A percentile compares a stretch with the other conserved stretches of the same genome.
Conservation (phyloP, 2,888 invertebrate genomes). For the Masnerella sp. region DNA sequence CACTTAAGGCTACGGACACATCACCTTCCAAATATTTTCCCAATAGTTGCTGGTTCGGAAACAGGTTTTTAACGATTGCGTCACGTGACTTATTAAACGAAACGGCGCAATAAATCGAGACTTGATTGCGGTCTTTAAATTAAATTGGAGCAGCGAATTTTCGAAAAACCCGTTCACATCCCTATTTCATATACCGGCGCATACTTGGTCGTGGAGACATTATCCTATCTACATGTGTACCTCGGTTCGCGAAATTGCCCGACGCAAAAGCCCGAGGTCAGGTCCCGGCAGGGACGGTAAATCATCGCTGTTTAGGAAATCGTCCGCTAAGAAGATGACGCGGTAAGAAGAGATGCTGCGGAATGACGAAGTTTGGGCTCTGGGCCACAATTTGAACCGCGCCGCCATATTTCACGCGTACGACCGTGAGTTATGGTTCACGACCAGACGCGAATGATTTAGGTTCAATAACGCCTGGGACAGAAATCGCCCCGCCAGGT, state of each 20-base stretch:
- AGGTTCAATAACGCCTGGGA: constrained; percentile 76
- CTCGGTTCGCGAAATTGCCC: constrained; percentile 43
- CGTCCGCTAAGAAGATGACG: constrained; percentile 61
- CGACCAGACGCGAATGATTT: constrained; percentile 75
- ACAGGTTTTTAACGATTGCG: too few species aligned
- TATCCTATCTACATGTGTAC: constrained; percentile 41
- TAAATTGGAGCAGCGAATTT: constrained; percentile 31
- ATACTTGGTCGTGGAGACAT: constrained; percentile 38
- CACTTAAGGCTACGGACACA: neutral
- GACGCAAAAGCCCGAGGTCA: constrained; percentile 52
- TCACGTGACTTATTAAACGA: too few species aligned
- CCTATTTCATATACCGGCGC: constrained; percentile 40
- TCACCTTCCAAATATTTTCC: too few species aligned
- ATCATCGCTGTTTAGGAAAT: constrained; percentile 71
- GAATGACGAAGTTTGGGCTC: constrained; percentile 64
- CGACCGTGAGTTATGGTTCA: constrained; percentile 74
- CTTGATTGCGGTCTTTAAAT: too few species aligned
- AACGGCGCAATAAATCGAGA: constrained; percentile 32
- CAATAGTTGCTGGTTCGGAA: neutral
- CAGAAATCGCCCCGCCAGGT: constrained; percentile 69
- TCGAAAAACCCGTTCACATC: constrained; percentile 37
- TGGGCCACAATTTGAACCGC: constrained; percentile 75
- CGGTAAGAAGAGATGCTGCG: constrained; percentile 55
- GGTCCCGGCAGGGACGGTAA: constrained; percentile 68
- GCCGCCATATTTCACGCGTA: constrained; percentile 74